Percentiles rank a stretch among this genome's conserved stretches.
Evolutionary conservation across 53 echinoderm and acorn worm genomes (phyloP).

Genomic region (Paracentrotus lividus): DNA sequence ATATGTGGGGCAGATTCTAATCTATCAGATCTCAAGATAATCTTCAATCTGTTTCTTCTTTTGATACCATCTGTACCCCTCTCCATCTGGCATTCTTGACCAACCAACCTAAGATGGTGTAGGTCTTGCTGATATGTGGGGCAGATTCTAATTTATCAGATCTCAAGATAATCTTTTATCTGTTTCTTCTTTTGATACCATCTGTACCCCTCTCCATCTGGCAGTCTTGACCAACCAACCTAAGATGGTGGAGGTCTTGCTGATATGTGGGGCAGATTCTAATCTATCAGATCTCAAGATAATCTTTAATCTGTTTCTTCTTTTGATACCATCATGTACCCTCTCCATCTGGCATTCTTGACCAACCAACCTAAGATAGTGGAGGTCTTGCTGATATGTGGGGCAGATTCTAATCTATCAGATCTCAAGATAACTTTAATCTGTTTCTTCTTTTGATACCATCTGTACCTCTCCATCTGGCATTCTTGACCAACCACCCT

Average conservation of each 20-base stretch:
- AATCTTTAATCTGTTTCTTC: too few relatives aligned
- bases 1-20: too few relatives aligned
- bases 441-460: too few relatives aligned
- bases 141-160: slow-evolving; percentile 90
- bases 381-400: too few relatives aligned
- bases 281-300: slow-evolving; percentile 84
- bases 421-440: too few relatives aligned
- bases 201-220: slow-evolving; percentile 92
- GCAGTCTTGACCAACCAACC: slow-evolving; percentile 85
- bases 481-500: slow-evolving; percentile 80
- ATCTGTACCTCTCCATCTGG: slow-evolving; percentile 93
- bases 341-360: slow-evolving; percentile 93
- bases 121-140: slow-evolving; percentile 84
- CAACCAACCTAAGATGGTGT: slow-evolving; percentile 83
- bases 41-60: neutral
- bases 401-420: too few relatives aligned
- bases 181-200: neutral
- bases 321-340: too few relatives aligned
- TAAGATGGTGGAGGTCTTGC: slow-evolving; percentile 84
- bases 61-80: slow-evolving; percentile 80
- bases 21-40: too few relatives aligned
- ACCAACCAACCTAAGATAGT: too few relatives aligned
- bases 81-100: slow-evolving; percentile 92
- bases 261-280: slow-evolving; percentile 91
- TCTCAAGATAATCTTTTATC: slow-evolving; percentile 76